A percentile compares a stretch with the other conserved stretches of the same genome.
Evolutionary conservation across 2,888 invertebrate species (phyloP).

Genomic region (Drosophila birchii): DNA sequence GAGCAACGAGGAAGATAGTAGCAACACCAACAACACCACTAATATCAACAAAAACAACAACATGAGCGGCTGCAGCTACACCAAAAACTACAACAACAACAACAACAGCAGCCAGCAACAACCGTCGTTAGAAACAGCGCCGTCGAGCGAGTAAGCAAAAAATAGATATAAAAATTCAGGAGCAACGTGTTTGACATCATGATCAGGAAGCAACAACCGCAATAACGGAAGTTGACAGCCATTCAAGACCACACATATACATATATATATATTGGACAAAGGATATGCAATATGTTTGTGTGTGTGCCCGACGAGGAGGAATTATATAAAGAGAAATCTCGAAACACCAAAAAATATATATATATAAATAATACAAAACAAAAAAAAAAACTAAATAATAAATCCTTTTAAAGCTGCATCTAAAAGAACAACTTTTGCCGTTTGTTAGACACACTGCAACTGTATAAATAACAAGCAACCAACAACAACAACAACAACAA

Average conservation of each 20-base stretch:
- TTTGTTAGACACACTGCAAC: conserved; percentile 29
- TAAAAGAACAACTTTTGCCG: conserved; percentile 26
- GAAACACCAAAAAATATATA: conserved; percentile 37
- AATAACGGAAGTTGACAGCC: conserved; percentile 44
- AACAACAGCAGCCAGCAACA: conserved; percentile 47
- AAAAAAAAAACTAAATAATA: neutral
- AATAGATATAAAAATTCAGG: neutral
- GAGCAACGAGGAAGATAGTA: neutral
- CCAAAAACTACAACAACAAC: conserved; percentile 36
- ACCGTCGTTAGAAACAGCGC: neutral
- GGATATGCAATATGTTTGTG: neutral
- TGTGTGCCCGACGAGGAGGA: neutral
- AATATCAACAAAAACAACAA: conserved; percentile 35
- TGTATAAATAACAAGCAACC: conserved; percentile 12
- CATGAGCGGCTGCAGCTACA: conserved; percentile 18
- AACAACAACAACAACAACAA: conserved; percentile 27
- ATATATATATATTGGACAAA: conserved; percentile 8
- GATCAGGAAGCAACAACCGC: conserved; percentile 29
- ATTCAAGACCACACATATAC: neutral
- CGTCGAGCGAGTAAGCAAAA: neutral
- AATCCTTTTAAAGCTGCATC: conserved; percentile 22
- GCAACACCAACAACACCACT: conserved; percentile 33
- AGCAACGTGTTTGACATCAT: conserved; percentile 3
- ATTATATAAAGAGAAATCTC: conserved; percentile 20
- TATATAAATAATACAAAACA: conserved; percentile 1